Conservation (phyloP, 30 jellyfish, hydroid and myxozoan genomes). For the Phacellophora camtschatica region DNA sequence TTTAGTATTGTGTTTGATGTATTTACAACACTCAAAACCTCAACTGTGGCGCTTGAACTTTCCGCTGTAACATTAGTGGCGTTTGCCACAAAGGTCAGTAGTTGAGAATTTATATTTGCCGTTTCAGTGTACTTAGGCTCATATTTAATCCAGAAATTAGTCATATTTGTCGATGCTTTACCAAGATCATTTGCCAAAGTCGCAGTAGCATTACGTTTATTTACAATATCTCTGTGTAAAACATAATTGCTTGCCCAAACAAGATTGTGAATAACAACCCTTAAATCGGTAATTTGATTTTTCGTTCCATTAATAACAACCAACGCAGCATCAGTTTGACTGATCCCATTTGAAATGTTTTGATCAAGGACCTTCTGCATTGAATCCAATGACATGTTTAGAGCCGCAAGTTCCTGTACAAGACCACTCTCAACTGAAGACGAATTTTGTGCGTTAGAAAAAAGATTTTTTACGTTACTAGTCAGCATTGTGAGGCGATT, state of each 20-base stretch:
- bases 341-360: constrained; percentile 30
- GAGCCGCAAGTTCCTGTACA: constrained; percentile 38
- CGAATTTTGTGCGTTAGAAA: constrained; percentile 36
- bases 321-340: constrained; percentile 3
- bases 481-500: constrained; percentile 21
- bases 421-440: constrained; percentile 38
- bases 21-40: background rate
- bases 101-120: background rate
- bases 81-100: background rate
- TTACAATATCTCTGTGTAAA: constrained; percentile 15
- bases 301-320: constrained; percentile 17
- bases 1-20: constrained; percentile 3
- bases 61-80: background rate
- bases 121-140: background rate
- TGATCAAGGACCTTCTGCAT: constrained; percentile 34
- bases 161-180: background rate
- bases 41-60: background rate
- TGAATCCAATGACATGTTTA: constrained; percentile 41
- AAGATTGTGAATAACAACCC: constrained; percentile 7
- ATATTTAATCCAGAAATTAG: constrained; percentile 3
- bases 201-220: background rate
- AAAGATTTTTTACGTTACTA: constrained; percentile 1
- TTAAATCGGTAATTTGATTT: background rate
- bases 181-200: background rate
- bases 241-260: constrained; percentile 56